These are phyloP conservation scores for Campylorhamphus procurvoides DNA, from an alignment of 2,113 vertebrate species.

Conservation along the genomic window DNA sequence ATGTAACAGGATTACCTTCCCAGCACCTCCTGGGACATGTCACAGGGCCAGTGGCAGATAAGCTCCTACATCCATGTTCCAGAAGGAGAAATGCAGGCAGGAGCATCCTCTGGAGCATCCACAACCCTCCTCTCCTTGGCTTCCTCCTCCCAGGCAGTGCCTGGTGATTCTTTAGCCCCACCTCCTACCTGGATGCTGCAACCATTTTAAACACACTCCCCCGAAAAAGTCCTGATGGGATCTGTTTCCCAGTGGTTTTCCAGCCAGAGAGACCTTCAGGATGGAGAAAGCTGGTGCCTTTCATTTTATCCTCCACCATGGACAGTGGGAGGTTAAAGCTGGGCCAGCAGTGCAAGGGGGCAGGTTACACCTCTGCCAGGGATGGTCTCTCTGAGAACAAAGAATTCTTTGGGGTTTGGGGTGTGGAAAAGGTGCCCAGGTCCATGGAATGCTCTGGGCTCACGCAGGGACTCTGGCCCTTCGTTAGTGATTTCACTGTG, in stretches of 20 bases:
- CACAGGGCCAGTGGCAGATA: background rate
- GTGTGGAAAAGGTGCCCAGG: background rate
- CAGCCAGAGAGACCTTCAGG: background rate
- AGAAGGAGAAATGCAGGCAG: background rate
- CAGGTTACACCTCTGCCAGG: background rate
- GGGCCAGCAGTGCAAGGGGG: background rate
- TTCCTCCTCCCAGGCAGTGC: background rate
- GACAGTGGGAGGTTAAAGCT: background rate
- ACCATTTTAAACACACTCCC: fast-evolving
- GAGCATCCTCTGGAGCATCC: background rate
- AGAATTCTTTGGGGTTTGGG: background rate
- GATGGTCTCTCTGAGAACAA: background rate
- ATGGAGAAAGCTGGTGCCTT: background rate
- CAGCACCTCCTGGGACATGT: background rate
- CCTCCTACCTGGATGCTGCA: background rate
- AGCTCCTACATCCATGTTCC: background rate
- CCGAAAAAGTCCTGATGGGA: background rate
- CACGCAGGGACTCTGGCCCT: background rate
- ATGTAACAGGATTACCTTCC: background rate
- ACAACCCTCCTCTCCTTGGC: background rate
- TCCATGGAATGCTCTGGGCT: background rate
- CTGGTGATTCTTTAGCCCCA: fast-evolving
- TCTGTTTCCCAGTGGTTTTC: background rate
- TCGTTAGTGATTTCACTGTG: background rate
- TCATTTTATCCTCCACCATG: fast-evolving